These are phyloP conservation scores for Drosophila sulfurigaster DNA, from an alignment of 1,140 invertebrate species.

Conservation along the genomic window DNA sequence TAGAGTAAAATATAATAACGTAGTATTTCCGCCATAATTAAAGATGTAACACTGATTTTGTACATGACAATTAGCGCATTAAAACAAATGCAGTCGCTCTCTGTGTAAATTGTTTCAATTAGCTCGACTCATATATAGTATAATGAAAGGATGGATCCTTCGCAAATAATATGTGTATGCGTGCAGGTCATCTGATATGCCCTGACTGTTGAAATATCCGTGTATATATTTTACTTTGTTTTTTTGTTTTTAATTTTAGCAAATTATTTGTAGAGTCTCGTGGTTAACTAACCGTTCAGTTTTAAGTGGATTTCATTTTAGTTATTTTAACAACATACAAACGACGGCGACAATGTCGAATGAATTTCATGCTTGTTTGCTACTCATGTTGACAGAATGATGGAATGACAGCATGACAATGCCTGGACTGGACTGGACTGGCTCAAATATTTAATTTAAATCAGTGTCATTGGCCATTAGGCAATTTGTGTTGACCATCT, in stretches of 20 bases:
- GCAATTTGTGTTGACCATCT: slow-evolving; percentile 34
- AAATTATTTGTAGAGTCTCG: slow-evolving; percentile 32
- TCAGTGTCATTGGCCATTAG: slow-evolving; percentile 74
- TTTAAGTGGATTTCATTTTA: slow-evolving; percentile 43
- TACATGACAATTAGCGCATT: not conserved
- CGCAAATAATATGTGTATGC: not conserved
- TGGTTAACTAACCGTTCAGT: slow-evolving; percentile 16
- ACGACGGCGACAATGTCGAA: slow-evolving; percentile 28
- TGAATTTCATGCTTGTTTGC: slow-evolving; percentile 63
- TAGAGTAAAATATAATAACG: too few species aligned
- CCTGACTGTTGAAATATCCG: not conserved
- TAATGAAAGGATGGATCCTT: not conserved
- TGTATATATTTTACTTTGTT: not conserved
- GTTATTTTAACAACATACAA: slow-evolving; percentile 35
- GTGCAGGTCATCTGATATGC: slow-evolving; percentile 12
- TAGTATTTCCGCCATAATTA: too few species aligned
- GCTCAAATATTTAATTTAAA: slow-evolving; percentile 80
- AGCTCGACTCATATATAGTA: not conserved
- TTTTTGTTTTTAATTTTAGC: slow-evolving; percentile 10
- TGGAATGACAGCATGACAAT: slow-evolving; percentile 32
- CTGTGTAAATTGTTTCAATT: slow-evolving; percentile 6
- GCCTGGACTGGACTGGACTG: slow-evolving; percentile 1
- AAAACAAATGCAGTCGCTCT: not conserved
- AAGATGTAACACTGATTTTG: too few species aligned
- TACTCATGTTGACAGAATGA: slow-evolving; percentile 67